A percentile compares a stretch with the other conserved stretches of the same genome.
These are phyloP conservation scores for Gobio gobio DNA, from an alignment of 2,113 vertebrate genomes.

Conservation along the genomic window DNA sequence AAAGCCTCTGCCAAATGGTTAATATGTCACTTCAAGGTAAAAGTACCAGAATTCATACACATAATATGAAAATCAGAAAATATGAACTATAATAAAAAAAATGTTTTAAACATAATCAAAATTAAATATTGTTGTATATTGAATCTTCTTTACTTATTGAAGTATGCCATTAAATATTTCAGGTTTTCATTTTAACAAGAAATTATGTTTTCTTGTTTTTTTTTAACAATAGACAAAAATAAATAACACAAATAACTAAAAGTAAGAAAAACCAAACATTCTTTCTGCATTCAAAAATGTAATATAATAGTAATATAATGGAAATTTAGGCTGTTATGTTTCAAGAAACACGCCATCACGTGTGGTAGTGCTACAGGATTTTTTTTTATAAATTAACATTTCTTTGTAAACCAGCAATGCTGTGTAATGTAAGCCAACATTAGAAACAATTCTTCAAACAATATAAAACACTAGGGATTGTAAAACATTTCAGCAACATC, in stretches of 20 bases:
- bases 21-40: neutral
- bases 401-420: no score
- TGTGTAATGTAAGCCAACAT: no score
- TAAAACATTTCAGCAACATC: no score
- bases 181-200: neutral
- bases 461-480: no score
- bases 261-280: neutral
- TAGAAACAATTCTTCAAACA: no score
- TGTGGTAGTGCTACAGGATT: no score
- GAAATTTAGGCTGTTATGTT: neutral
- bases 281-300: neutral
- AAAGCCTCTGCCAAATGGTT: neutral
- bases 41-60: neutral
- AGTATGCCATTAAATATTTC: neutral
- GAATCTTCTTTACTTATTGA: neutral
- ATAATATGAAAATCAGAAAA: neutral
- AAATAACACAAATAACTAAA: neutral
- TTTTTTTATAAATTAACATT: no score
- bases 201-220: neutral
- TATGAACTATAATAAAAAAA: neutral
- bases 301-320: neutral
- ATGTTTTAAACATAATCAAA: no score
- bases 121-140: no score
- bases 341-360: neutral
- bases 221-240: no score